Conservation (phyloP, 2,113 vertebrate genomes). For the Trematomus loennbergii region DNA sequence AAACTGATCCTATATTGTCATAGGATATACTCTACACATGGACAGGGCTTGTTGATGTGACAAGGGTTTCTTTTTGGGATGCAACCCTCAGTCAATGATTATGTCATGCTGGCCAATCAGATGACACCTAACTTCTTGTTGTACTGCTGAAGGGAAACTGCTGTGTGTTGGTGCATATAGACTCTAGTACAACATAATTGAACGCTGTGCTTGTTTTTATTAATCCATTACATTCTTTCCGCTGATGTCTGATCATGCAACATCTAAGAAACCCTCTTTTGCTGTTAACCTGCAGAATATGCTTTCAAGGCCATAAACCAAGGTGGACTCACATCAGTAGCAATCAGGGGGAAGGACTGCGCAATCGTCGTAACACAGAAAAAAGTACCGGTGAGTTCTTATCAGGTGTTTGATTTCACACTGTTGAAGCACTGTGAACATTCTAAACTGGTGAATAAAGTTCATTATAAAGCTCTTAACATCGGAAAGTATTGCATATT, state of each 20-base stretch:
- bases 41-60: not conserved
- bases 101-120: not conserved
- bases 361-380: slow-evolving; percentile 98
- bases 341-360: slow-evolving; percentile 96
- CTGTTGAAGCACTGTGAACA: not conserved
- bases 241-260: not conserved
- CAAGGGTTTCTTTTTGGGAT: not conserved
- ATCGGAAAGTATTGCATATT: no score
- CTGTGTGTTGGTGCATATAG: not conserved
- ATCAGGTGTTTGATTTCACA: not conserved
- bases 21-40: not conserved
- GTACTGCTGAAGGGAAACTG: not conserved
- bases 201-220: not conserved
- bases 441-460: not conserved
- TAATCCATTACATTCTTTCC: not conserved
- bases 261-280: not conserved
- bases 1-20: not conserved
- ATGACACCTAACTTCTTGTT: slow-evolving; percentile 2
- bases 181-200: not conserved
- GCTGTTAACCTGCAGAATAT: slow-evolving; percentile 87
- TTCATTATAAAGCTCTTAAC: not conserved
- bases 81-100: not conserved
- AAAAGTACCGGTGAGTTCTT: slow-evolving; percentile 95
- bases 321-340: slow-evolving; percentile 97
- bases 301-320: slow-evolving; percentile 99